A percentile compares a stretch with the other conserved stretches of the same genome.
phyloP scores from a whole-genome alignment of 2,797 vertebrate genomes.

The Meda fulgida region DNA sequence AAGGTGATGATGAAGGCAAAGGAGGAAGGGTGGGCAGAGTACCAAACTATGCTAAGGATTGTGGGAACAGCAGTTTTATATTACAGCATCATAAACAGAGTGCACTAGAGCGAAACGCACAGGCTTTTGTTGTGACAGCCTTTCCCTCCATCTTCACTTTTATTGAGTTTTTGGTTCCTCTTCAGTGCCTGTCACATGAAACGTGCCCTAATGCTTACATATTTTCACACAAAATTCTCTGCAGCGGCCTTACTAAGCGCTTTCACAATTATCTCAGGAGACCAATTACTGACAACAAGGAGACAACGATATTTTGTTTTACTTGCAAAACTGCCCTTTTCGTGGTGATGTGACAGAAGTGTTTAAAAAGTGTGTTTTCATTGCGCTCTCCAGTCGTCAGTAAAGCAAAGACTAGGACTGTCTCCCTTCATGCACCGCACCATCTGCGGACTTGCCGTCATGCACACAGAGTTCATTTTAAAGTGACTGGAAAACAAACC shows the following conservation, averaged over 20 bases:
- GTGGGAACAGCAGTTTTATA: slow-evolving; percentile 77
- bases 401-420: slow-evolving; percentile 47
- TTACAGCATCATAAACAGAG: slow-evolving; percentile 80
- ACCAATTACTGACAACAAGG: slow-evolving; percentile 31
- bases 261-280: slow-evolving; percentile 50
- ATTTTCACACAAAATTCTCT: slow-evolving; percentile 37
- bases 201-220: slow-evolving; percentile 56
- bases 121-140: slow-evolving; percentile 77
- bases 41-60: slow-evolving; percentile 68
- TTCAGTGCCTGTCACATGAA: slow-evolving; percentile 71
- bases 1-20: slow-evolving; percentile 7
- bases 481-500: slow-evolving; percentile 79
- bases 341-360: slow-evolving; percentile 24
- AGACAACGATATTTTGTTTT: slow-evolving; percentile 23
- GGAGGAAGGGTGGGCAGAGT: slow-evolving; percentile 8
- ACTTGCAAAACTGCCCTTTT: slow-evolving; percentile 29
- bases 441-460: slow-evolving; percentile 72
- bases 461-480: slow-evolving; percentile 75
- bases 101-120: slow-evolving; percentile 75
- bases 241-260: slow-evolving; percentile 5
- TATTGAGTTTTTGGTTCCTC: slow-evolving; percentile 80
- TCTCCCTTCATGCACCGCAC: slow-evolving; percentile 63
- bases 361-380: slow-evolving; percentile 53
- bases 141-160: slow-evolving; percentile 65
- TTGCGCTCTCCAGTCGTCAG: slow-evolving; percentile 49